Base-by-base conservation (phyloP, 2,888 invertebrate genomes). In the Orchesellides sinensis region DNA sequence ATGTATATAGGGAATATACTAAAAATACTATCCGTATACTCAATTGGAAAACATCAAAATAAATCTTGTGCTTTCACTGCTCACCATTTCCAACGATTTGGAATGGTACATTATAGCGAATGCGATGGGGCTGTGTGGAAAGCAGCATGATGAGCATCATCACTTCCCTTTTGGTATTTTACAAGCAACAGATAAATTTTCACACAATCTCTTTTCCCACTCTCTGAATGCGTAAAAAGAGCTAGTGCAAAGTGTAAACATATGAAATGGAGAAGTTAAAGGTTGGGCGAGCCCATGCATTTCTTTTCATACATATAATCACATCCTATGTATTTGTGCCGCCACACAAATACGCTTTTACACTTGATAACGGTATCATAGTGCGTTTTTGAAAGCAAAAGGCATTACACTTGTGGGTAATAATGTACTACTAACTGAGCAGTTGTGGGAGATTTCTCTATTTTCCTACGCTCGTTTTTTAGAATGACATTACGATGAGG, bases 131-230 rank as follows among this genome's bases (percentile, higher is more conserved):
- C 47, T 63, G 61, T n/a, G n/a, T 63, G 73, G 47, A 63, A 63
- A 52, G 63, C 29, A 73, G 23, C 32, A 63, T 54, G 54, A 73
- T 63, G 35, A 73, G 59, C 59, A 73, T 61, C 32, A 73, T 73
- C 63, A 73, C 63, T 63, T 52, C 29, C 56, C 45, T 54, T n/a
- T 40, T 40, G 72, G 45, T 72, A 72, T 49, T 73, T 73, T 59
- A 47, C 73, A 73, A 73, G 73, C 29, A 73, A 45, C 54, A 75
- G 82, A 82, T 82, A 82, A 75, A n/a, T n/a, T n/a, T 82, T 82
- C 70, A 75, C 69, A 35, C 82, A 74, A 82, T 63, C 81, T 69
- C 69, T 65, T 40, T 65, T 75, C 52, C 66, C 75, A 65, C 66
- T 75, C 32, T 32, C 25, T 32, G 61, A n/a, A n/a, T n/a, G 65